Percentiles rank a stretch among this genome's conserved stretches.
These are phyloP conservation scores for Napeogenes sylphis DNA, from an alignment of 2,888 invertebrate species.

Conservation along the genomic window DNA sequence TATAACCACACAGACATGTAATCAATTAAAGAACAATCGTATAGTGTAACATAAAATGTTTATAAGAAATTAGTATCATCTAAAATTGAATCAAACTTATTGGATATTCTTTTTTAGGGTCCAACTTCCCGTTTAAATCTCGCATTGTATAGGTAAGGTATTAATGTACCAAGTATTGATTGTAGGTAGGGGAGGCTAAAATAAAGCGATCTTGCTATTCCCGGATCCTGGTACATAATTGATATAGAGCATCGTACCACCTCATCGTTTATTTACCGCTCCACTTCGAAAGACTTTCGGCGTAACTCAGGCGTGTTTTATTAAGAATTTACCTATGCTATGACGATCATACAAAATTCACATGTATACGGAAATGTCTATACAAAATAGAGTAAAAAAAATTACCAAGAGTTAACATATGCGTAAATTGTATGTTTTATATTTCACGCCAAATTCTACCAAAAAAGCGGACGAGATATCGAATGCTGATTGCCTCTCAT, in stretches of 20 bases:
- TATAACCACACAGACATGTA: neutral
- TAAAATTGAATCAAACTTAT: neutral
- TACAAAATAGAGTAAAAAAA: no score
- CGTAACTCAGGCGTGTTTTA: slow-evolving; percentile 6
- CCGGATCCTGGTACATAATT: slow-evolving; percentile 46
- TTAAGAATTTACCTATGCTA: slow-evolving; percentile 3
- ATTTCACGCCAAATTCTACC: neutral
- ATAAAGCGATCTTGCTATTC: slow-evolving; percentile 41
- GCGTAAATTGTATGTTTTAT: slow-evolving; percentile 4
- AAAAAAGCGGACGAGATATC: neutral
- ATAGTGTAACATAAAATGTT: no score
- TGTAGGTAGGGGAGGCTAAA: slow-evolving; percentile 33
- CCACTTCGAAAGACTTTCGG: slow-evolving; percentile 23
- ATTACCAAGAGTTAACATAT: neutral
- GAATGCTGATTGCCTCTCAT: slow-evolving; percentile 3
- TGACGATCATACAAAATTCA: neutral
- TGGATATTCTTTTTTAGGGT: neutral
- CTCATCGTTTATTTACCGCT: slow-evolving; percentile 48
- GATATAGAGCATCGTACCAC: slow-evolving; percentile 40
- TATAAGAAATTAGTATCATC: neutral
- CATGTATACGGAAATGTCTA: no score
- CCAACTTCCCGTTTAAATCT: neutral
- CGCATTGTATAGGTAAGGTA: slow-evolving; percentile 15
- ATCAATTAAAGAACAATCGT: neutral
- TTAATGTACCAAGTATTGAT: slow-evolving; percentile 22